Evolutionary conservation across 2,888 invertebrate species (phyloP), one percentile per base, ranked within the genome.

Genomic region (Clivina fossor): DNA sequence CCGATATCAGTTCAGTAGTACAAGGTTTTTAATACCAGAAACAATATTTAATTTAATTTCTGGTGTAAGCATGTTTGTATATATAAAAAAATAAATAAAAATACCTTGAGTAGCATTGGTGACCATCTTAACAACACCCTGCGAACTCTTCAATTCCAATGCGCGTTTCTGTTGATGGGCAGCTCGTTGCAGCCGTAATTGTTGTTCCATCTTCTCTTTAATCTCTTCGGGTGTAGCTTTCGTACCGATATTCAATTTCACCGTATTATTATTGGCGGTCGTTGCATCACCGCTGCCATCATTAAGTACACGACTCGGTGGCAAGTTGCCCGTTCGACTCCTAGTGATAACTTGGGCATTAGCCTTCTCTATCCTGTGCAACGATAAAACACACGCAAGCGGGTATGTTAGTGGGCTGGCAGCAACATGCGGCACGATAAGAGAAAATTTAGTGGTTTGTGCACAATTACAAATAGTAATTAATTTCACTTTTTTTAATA

Each of bases 121-220:
- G 35, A 79, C 74, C 65, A 80, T 76, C 69, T 81, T 80, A 53
- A 80, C 72, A 40, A 80, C 68, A n/a, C 75, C 75, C 19, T 68
- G 67, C 3, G 70, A 61, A 59, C 67, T 71, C 61, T 74, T 74
- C 65, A 82, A 71, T 68, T 88, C 88, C 28, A 85, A 66, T 0
- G 85, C 85, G 46, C 91, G 79, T 71, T 93, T 93, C 67, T 93
- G 93, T 67, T 93, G 91, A 74, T 92, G 90, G 0, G 90, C 92
- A 16, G 90, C 88, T 58, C 94, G 76, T 70, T 95, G 95, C 65
- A 92, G 80, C 55, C 91, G 85, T 61, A 95, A 74, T 68, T 94
- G 92, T 61, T 91, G 90, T 68, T 95, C 94, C 86, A 93, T 86
- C 72, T 92, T 92, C 64, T 93, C 93, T 71, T 90, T 90, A 59